A percentile compares a stretch with the other conserved stretches of the same genome.
These are phyloP conservation scores for Drosophila infuscata DNA, from an alignment of 2,888 invertebrate species.

Conservation along the genomic window DNA sequence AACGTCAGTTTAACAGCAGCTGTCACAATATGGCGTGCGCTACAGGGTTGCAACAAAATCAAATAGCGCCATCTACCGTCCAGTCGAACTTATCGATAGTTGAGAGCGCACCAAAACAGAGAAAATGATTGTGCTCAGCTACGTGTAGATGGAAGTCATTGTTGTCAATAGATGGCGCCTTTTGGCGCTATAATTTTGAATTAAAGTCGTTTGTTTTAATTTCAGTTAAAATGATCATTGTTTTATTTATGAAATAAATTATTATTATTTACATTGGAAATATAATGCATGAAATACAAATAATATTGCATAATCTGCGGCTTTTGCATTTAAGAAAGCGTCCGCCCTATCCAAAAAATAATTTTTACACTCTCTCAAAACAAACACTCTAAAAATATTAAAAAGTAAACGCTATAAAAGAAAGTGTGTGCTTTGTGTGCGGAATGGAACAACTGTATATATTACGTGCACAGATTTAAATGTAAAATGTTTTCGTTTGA, in stretches of 20 bases:
- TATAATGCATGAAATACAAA: constrained; percentile 80
- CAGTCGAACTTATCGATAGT: constrained; percentile 24
- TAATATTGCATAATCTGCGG: constrained; percentile 74
- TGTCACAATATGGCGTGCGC: constrained; percentile 47
- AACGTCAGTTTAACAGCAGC: constrained; percentile 84
- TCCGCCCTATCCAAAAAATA: constrained; percentile 33
- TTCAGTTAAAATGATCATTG: constrained; percentile 73
- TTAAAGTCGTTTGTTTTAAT: neutral
- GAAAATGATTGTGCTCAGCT: neutral
- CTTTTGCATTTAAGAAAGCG: constrained; percentile 40
- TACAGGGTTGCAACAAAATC: constrained; percentile 43
- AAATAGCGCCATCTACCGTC: constrained; percentile 27
- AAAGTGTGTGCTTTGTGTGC: constrained; percentile 34
- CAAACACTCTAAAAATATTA: constrained; percentile 60
- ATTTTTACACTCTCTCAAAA: constrained; percentile 65
- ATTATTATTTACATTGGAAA: constrained; percentile 80
- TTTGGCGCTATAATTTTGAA: neutral
- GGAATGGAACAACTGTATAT: constrained; percentile 30
- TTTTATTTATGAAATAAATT: constrained; percentile 80
- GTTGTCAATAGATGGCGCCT: neutral
- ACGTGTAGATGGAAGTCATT: neutral
- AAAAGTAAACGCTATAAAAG: constrained; percentile 46
- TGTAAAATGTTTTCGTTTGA: constrained; percentile 27
- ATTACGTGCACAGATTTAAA: constrained; percentile 28
- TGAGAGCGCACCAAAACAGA: neutral